These are phyloP conservation scores for Albula glossodonta DNA, from an alignment of 2,113 vertebrate species.

Conservation along the genomic window DNA sequence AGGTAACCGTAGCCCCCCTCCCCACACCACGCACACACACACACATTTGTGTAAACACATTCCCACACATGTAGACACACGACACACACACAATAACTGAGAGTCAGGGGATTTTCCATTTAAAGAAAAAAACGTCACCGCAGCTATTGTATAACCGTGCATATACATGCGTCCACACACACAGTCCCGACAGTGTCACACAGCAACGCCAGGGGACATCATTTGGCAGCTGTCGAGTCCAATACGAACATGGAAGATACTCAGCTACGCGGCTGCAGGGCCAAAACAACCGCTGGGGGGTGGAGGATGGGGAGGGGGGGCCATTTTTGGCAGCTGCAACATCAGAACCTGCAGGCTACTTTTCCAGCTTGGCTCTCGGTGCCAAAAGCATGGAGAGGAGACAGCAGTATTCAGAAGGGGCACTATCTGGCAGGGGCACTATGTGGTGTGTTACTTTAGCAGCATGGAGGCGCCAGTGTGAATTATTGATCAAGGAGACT, in stretches of 20 bases:
- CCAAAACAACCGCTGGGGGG: conserved; percentile 54
- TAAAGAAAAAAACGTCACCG: neutral
- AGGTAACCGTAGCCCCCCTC: too few species aligned
- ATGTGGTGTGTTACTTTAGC: conserved; percentile 22
- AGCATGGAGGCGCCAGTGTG: conserved; percentile 28
- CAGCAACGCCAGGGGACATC: conserved; percentile 64
- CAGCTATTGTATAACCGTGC: conserved; percentile 1
- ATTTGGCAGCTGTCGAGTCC: conserved; percentile 72
- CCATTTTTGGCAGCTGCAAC: conserved; percentile 58
- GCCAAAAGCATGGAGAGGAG: conserved; percentile 4
- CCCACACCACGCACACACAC: neutral
- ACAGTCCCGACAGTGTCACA: conserved; percentile 45
- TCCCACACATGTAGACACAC: conserved; percentile 3
- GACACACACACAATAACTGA: conserved; percentile 12
- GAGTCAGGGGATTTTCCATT: neutral
- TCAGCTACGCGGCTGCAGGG: conserved; percentile 56
- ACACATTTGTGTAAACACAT: neutral
- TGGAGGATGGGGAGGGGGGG: conserved; percentile 22
- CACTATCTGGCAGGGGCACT: conserved; percentile 8
- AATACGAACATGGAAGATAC: conserved; percentile 58
- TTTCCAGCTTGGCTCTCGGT: neutral
- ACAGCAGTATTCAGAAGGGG: neutral
- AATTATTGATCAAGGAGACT: conserved; percentile 48
- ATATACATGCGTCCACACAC: conserved; percentile 19
- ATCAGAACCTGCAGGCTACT: neutral